Evolutionary conservation across 2,888 invertebrate species (phyloP), one percentile per base, ranked within the genome.

Genomic region (Julus scanicus): DNA sequence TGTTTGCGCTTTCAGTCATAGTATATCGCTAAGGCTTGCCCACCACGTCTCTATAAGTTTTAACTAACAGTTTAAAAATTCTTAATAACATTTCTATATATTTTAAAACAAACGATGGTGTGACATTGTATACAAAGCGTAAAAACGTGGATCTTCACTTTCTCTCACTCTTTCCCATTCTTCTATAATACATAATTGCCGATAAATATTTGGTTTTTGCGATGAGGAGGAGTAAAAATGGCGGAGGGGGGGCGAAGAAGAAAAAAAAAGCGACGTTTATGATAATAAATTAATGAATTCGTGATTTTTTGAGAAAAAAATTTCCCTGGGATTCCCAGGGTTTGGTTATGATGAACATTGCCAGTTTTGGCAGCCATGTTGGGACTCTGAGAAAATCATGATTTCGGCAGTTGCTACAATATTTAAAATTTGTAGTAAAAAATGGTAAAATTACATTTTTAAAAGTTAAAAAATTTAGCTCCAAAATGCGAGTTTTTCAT

Each of bases 231-330:
- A 71, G 71, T 71, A 71, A 71, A 29, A 71, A 71, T 71, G 71
- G 71, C 29, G 71, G 71, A 63, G 63, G 29, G 71, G n/a, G 63
- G 57, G 29, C 0, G 71, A 29, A 29, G 9, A 29, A n/a, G n/a
- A n/a, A n/a, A n/a, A n/a, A n/a, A 71, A 29, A 1, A 49, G 49
- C 63, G 63, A 63, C 71, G 71, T 29, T 71, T 71, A 71, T 71
- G 71, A 11, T 71, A 71, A 71, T 71, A 71, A 71, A 71, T 71
- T 71, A 71, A 71, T 71, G 71, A 71, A n/a, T 71, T 71, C 71
- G 71, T 71, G 71, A 71, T 57, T 57, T 57, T n/a, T n/a, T n/a
- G 57, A 57, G 57, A 57, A n/a, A n/a, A n/a, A n/a, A 6, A 71
- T 71, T 71, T 71, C n/a, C 29, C 71, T 71, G 2, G 71, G 71